These are phyloP conservation scores for Hycleus phaleratus DNA, from an alignment of 1,140 invertebrate species.

Conservation along the genomic window DNA sequence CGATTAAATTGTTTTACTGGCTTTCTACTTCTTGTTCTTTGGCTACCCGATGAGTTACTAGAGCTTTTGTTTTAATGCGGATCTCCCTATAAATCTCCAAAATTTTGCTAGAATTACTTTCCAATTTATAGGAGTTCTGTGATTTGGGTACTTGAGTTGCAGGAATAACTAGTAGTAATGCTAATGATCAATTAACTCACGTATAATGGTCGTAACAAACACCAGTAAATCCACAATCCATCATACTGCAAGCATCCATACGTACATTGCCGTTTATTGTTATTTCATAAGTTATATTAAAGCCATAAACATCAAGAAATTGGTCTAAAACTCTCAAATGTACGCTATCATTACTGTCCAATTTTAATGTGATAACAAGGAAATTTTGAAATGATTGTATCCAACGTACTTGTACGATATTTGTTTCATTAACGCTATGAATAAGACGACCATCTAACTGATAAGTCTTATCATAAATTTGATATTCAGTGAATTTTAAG, in stretches of 20 bases:
- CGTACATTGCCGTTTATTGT: slow-evolving; percentile 44
- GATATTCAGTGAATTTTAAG: slow-evolving; percentile 74
- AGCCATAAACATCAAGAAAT: slow-evolving; percentile 78
- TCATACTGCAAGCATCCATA: slow-evolving; percentile 61
- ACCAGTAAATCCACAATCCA: slow-evolving; percentile 73
- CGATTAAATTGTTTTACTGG: no score
- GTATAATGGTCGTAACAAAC: slow-evolving; percentile 53
- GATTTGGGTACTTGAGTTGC: no score
- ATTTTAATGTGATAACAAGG: slow-evolving; percentile 68
- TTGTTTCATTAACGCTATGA: slow-evolving; percentile 60
- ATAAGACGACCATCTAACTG: slow-evolving; percentile 54
- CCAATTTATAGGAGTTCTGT: no score
- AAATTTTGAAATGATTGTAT: slow-evolving; percentile 63
- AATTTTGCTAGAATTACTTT: no score
- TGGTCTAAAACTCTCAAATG: slow-evolving; percentile 74
- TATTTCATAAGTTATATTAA: slow-evolving; percentile 88
- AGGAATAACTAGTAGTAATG: no score
- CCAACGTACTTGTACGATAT: slow-evolving; percentile 54
- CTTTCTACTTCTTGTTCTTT: no score
- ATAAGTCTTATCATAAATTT: slow-evolving; percentile 64
- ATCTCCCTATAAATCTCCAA: no score
- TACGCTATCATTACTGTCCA: slow-evolving; percentile 67
- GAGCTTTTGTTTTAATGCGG: no score
- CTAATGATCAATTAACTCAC: slow-evolving; percentile 25
- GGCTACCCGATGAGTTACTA: no score